phyloP scores from a whole-genome alignment of 2,797 vertebrate genomes.

The Rhinichthys osculus region DNA sequence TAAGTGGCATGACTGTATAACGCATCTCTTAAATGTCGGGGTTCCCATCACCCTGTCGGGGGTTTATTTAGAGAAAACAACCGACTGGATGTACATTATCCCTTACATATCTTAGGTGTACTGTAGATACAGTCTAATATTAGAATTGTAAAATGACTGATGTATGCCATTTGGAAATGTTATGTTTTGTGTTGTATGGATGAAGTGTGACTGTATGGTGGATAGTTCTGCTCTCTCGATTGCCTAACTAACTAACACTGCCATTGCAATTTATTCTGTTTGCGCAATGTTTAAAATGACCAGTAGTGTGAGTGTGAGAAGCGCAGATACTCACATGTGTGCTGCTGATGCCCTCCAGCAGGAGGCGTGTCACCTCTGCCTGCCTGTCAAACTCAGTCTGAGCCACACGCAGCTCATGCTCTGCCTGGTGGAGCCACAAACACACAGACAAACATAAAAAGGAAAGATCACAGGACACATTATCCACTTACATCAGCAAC shows the following conservation, averaged over 20 bases:
- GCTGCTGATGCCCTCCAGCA: slow-evolving; percentile 95
- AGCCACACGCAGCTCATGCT: slow-evolving; percentile 90
- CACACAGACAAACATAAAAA: not conserved
- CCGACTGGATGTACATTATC: no score
- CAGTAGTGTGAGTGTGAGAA: not conserved
- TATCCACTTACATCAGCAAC: not conserved
- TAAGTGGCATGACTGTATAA: no score
- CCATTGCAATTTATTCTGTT: not conserved
- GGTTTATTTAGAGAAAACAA: no score
- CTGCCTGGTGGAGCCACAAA: slow-evolving; percentile 78
- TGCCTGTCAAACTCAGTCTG: slow-evolving; percentile 97
- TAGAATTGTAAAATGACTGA: not conserved
- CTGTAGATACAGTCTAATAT: not conserved
- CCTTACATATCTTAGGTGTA: no score
- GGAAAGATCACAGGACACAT: not conserved
- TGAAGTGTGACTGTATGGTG: not conserved
- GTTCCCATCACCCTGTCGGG: no score
- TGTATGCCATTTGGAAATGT: not conserved
- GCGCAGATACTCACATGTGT: slow-evolving; percentile 86
- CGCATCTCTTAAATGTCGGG: no score
- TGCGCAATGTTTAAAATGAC: not conserved
- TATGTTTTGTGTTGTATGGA: not conserved
- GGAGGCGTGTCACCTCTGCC: slow-evolving; percentile 91
- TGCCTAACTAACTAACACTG: not conserved
- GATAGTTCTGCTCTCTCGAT: no score